phyloP scores from a whole-genome alignment of 2,888 invertebrate species.

The Rhagophthalmus giganteus region DNA sequence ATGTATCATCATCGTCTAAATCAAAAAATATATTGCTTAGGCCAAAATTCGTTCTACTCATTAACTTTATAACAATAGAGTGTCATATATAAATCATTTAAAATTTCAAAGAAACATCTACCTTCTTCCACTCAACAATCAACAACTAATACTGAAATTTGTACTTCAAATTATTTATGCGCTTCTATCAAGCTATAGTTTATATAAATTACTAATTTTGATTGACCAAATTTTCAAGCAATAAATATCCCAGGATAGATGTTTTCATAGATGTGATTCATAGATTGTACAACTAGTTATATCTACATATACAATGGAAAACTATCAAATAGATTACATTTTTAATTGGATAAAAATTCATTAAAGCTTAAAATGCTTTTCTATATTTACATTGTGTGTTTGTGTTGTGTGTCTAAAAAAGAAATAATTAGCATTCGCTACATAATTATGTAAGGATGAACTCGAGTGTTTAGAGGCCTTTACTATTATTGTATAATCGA shows the following conservation, averaged over 20 bases:
- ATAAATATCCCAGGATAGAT: too few species aligned
- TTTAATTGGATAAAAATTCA: slow-evolving; percentile 5
- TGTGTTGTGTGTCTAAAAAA: too few species aligned
- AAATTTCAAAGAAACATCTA: too few species aligned
- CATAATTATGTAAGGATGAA: too few species aligned
- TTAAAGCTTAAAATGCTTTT: slow-evolving; percentile 16
- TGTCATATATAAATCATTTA: too few species aligned
- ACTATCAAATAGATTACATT: slow-evolving; percentile 14
- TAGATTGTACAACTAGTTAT: slow-evolving; percentile 5
- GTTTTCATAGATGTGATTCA: not conserved
- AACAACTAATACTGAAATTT: slow-evolving; percentile 7
- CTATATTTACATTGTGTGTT: not conserved
- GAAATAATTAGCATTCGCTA: too few species aligned
- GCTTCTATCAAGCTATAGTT: not conserved
- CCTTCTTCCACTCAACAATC: too few species aligned
- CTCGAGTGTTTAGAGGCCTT: too few species aligned
- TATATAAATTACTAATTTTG: not conserved
- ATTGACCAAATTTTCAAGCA: not conserved
- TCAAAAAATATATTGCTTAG: slow-evolving; percentile 10
- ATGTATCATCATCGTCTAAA: not conserved
- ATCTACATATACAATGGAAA: slow-evolving; percentile 11
- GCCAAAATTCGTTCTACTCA: slow-evolving; percentile 18
- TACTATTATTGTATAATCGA: too few species aligned
- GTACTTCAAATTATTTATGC: slow-evolving; percentile 15
- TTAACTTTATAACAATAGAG: slow-evolving; percentile 6